Base-by-base conservation (phyloP, 2,113 vertebrate species). In the Rana temporaria region DNA sequence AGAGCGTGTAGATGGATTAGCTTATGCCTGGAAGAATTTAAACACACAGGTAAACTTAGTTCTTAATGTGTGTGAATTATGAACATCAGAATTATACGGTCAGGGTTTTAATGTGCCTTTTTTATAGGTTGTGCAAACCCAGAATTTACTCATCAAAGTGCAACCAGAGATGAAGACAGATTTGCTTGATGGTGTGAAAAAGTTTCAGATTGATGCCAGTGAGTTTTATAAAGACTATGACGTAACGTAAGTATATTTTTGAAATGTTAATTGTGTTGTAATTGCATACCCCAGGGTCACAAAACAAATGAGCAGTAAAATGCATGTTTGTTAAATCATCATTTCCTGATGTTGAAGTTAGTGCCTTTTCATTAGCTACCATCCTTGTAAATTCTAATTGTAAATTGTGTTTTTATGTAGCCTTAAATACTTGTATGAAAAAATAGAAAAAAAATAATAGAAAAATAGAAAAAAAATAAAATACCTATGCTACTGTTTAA, bases 1-100 rank as follows among this genome's bases (percentile, higher is more conserved):
- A 0, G 95, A 96, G 84, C 91, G 87, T 19, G 91, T 95, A 42
- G 95, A 96, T 79, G 90, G 93, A 1, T 89, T 96, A 79, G 88
- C 88, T 20, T 96, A 96, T 84, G 89, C 88, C 74, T 96, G 95
- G 95, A 95, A 89, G 16, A 94, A 87, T 84, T 90, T 96, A 73
- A 91, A 86, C 11, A 67, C 84, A 15, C 91, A 93, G 94, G 95
- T 96, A 87, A 26, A 18, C 0, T 17, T 16, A 22, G 2, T 4
- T 26, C 63, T 16, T 24, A 18, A 62, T 5, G 17, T 42, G 4
- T 22, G 19, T 48, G 72, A 4, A 52, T 64, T 24, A 12, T 63
- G 2, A 48, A 48, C 1, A 19, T 53, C 64, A n/a, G 9, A 12
- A 48, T 48, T 11, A 48, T 48, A 12, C 34, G 7, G 34, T 38